phyloP scores from a whole-genome alignment of 2,113 vertebrate genomes.

The Aix galericulata region DNA sequence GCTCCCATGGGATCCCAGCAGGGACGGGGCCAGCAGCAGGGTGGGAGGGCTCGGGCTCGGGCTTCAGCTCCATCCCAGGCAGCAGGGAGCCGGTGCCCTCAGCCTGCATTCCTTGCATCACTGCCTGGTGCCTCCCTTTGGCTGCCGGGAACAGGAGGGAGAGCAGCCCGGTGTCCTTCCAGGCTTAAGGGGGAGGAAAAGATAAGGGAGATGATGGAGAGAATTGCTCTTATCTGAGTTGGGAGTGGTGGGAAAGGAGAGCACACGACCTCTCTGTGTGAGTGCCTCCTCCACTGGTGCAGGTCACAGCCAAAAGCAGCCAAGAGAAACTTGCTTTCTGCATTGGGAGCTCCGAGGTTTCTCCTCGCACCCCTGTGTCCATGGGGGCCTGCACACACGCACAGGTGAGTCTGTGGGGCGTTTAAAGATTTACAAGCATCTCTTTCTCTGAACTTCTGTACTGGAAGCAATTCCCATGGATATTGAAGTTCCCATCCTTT shows the following conservation, averaged over 20 bases:
- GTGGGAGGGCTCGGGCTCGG: no score
- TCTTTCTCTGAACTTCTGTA: not conserved
- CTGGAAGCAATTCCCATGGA: not conserved
- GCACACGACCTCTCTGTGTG: not conserved
- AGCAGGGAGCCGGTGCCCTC: no score
- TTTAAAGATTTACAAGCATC: rapidly evolving
- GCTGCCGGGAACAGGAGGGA: not conserved
- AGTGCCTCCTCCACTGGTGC: rapidly evolving
- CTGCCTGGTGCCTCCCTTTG: not conserved
- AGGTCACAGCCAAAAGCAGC: no score
- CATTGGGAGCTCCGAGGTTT: rapidly evolving
- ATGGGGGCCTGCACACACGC: rapidly evolving
- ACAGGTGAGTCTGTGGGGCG: rapidly evolving
- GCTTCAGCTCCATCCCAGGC: no score
- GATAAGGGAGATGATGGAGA: not conserved
- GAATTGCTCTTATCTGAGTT: not conserved
- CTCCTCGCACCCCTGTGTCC: rapidly evolving
- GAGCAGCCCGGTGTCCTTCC: not conserved
- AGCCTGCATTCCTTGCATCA: not conserved
- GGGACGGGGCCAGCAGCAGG: no score
- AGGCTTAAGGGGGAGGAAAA: not conserved
- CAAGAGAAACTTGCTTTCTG: not conserved
- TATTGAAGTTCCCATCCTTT: not conserved
- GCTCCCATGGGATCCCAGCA: no score
- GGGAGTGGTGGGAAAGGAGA: not conserved